Evolutionary conservation across 2,888 invertebrate species (phyloP), one percentile per base, ranked within the genome.

Genomic region (Dryomyza anilis): DNA sequence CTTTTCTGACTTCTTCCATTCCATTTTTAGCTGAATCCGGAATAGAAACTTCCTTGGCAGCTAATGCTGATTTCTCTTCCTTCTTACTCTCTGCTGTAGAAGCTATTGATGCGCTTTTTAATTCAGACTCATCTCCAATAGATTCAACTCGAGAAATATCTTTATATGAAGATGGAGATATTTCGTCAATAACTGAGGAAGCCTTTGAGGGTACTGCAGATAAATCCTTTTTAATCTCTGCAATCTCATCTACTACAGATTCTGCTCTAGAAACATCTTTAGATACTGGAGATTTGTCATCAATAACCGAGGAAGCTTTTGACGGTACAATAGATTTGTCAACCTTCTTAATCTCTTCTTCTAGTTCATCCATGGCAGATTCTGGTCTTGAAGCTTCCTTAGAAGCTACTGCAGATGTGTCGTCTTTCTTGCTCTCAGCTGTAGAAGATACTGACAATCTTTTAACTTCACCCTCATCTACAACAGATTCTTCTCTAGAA

Each of bases 401-500:
- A 64, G 23, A 19, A 64, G 55, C 33, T 68, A 25, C 36, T n/a
- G 25, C 45, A 1, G 64, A 59, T 46, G 61, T 63, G 0, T 63
- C 63, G 30, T 67, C 69, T 4, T 29, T 53, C 21, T 58, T 30
- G 21, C 64, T 64, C 6, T 64, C 70, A 3, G 58, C 69, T 0
- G 63, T 63, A 0, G 74, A 70, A 19, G 36, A 25, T 55, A 70
- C 29, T 0, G 68, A 70, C 33, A 65, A 64, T 23, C 43, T 52
- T 25, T n/a, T n/a, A n/a, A n/a, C n/a, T n/a, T n/a, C n/a, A n/a
- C n/a, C n/a, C 62, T 67, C 64, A 21, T 62, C 69, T 2, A 29
- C 29, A 57, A 67, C 33, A 25, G 69, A 67, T 57, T 64, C 64
- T 29, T 19, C 52, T 33, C 70, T 14, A 7, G 65, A 56, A 2